These are phyloP conservation scores for Polyommatus icarus DNA, from an alignment of 2,888 invertebrate genomes.

Conservation along the genomic window DNA sequence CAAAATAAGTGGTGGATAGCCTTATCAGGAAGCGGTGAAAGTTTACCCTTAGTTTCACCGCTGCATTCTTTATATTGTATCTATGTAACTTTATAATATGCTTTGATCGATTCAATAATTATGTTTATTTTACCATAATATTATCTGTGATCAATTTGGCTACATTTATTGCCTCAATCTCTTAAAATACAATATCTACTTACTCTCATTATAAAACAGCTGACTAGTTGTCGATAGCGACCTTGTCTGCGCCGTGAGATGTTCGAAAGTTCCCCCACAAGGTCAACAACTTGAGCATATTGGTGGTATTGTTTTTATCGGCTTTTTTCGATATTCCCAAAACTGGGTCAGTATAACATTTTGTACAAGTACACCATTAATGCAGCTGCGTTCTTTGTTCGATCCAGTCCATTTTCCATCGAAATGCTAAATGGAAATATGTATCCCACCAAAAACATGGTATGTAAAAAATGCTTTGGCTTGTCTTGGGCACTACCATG, in stretches of 20 bases:
- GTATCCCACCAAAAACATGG: no score
- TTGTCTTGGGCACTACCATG: no score
- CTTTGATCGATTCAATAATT: not conserved
- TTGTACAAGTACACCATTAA: not conserved
- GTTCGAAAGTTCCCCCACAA: constrained; percentile 20
- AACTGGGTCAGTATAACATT: not conserved
- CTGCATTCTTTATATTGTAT: no score
- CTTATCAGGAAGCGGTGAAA: no score
- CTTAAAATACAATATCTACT: no score
- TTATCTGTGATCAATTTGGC: not conserved
- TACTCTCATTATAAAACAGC: not conserved
- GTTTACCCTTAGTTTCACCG: no score
- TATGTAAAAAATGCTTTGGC: no score
- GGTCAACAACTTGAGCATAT: constrained; percentile 28
- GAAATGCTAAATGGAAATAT: not conserved
- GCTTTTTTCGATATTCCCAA: not conserved
- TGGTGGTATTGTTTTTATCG: constrained; percentile 11
- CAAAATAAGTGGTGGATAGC: no score
- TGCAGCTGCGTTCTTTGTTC: not conserved
- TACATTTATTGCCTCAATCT: no score
- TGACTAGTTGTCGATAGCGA: not conserved
- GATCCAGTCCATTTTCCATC: not conserved
- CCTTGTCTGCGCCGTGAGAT: not conserved
- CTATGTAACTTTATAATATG: not conserved
- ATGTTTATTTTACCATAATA: not conserved